Evolutionary conservation across 2,888 invertebrate species (phyloP), one percentile per base, ranked within the genome.

Genomic region (Geophilus truncorum): DNA sequence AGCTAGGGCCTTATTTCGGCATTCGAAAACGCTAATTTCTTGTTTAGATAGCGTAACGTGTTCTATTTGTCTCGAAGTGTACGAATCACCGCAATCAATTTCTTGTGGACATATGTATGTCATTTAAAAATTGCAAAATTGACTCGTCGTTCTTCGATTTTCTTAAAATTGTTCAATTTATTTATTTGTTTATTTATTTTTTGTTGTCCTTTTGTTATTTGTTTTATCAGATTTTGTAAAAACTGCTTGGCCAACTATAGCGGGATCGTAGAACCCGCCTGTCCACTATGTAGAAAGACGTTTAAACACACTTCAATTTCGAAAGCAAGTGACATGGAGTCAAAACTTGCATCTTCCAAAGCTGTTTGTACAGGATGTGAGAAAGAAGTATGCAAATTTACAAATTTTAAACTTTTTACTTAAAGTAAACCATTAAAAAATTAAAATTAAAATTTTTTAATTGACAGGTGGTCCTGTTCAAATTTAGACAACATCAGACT

Each of bases 201-300:
- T 9, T 40, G n/a, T n/a, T n/a, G n/a, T n/a, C n/a, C 15, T 12
- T 12, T 9, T 40, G 9, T 40, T 40, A 40, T 40, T 78, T 45
- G n/a, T n/a, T n/a, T 40, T 40, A 40, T 40, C 12, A 40, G 40
- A 40, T 40, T 40, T 40, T 40, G 40, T 40, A 81, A 80, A 75
- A 57, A 36, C 18, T 81, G 81, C 23, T 75, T 81, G 25, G 28
- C 32, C 5, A 79, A 25, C 28, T 81, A 80, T 28, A 45, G 80
- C 25, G 79, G 77, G 1, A 36, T 81, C n/a, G 78, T 76, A 15
- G 81, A 81, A 45, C 81, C 81, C 9, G 75, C 80, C 3, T 81
- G 81, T 81, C 81, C 81, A 25, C 23, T 80, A 25, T 81, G 81
- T 51, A 25, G 81, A 40, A 15, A 81, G 25, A 1, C 45, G 15